These are phyloP conservation scores for Ascaphus truei DNA, from an alignment of 2,113 vertebrate genomes.

Conservation along the genomic window DNA sequence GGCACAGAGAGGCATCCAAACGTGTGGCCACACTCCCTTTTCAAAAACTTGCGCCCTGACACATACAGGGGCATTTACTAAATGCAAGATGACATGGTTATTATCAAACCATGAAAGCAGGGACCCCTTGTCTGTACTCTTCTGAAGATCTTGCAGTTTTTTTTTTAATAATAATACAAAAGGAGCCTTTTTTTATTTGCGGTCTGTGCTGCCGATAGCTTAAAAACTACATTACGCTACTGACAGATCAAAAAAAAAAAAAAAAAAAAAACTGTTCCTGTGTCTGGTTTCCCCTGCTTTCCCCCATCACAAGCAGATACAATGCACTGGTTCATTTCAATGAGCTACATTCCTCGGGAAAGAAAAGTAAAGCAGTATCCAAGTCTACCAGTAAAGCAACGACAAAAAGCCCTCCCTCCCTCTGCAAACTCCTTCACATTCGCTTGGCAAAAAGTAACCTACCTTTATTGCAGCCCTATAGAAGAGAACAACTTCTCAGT, in stretches of 20 bases:
- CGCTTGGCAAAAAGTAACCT: constrained; percentile 76
- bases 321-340: constrained; percentile 74
- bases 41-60: constrained; percentile 76
- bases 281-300: constrained; percentile 64
- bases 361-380: constrained; percentile 57
- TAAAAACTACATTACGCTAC: constrained; percentile 78
- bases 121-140: constrained; percentile 69
- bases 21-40: constrained; percentile 77
- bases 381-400: constrained; percentile 62
- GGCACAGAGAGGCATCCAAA: constrained; percentile 74
- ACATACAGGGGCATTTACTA: constrained; percentile 77
- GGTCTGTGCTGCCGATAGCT: constrained; percentile 73
- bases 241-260: constrained; percentile 83
- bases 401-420: constrained; percentile 62
- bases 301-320: constrained; percentile 67
- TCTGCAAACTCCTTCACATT: constrained; percentile 68
- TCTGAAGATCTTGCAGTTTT: constrained; percentile 75
- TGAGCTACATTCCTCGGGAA: constrained; percentile 57
- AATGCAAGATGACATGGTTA: constrained; percentile 81
- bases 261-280: constrained; percentile 70
- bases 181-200: constrained; percentile 72
- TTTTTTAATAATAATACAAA: constrained; percentile 62
- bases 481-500: constrained; percentile 81
- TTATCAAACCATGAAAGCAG: constrained; percentile 78
- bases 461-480: constrained; percentile 86